These are phyloP conservation scores for Denticeps clupeoides DNA, from an alignment of 2,797 vertebrate species.

Conservation along the genomic window DNA sequence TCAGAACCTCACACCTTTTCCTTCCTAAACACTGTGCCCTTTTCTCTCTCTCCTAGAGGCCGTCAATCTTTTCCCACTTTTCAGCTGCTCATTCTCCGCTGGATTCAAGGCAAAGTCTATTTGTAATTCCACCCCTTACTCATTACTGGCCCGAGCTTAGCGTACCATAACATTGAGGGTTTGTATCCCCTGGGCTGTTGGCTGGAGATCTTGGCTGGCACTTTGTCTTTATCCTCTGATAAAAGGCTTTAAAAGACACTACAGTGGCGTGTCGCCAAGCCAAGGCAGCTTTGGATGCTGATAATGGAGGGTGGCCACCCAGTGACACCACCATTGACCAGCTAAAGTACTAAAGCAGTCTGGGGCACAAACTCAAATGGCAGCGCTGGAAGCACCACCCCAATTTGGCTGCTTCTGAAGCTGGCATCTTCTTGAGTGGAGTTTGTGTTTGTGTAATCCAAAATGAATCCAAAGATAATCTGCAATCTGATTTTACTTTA, in stretches of 20 bases:
- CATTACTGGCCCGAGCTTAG: neutral
- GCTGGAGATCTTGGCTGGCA: neutral
- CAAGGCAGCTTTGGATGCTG: neutral
- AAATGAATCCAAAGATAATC: no score
- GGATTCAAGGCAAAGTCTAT: neutral
- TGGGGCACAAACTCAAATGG: neutral
- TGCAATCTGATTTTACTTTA: no score
- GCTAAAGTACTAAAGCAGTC: neutral
- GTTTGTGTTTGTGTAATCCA: no score
- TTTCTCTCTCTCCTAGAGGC: neutral
- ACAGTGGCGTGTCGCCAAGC: neutral
- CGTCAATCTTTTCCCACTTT: neutral
- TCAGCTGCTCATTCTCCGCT: neutral
- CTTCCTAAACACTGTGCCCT: neutral
- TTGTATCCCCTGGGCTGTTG: neutral
- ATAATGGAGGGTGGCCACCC: neutral
- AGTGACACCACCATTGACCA: neutral
- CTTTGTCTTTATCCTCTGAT: neutral
- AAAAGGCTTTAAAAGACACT: neutral
- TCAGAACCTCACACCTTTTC: neutral
- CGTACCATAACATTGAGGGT: neutral
- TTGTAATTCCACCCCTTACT: neutral
- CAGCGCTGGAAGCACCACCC: neutral
- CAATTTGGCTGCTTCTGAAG: neutral
- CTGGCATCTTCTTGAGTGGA: conserved; percentile 6